Base-by-base conservation (phyloP, 2,113 vertebrate genomes). In the Dicrurus megarhynchus region DNA sequence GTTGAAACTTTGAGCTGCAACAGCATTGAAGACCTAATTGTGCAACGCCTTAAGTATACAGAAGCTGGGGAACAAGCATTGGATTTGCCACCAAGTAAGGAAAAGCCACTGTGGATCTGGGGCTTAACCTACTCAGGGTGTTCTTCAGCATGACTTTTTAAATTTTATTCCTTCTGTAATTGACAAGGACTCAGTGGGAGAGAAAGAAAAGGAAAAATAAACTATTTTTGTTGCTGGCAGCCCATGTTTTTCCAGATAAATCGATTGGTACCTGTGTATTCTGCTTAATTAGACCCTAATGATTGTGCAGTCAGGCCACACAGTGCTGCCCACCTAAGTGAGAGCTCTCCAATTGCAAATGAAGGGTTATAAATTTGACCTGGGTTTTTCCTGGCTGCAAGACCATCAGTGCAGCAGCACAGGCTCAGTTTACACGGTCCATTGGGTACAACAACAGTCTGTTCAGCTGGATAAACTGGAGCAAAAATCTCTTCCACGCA, bases 1-100 rank as follows among this genome's bases (percentile, higher is more conserved):
- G 89, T 67, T 91, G 73, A 82, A 80, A 91, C 87, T 64, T 69
- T 11, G 56, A 88, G 73, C 60, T 65, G 30, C 49, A 41, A 13
- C 37, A 23, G 37, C 0, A 0, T 3, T 59, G 56, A 61, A 84
- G 82, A 41, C 35, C 35, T 84, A 67, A n/a, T 2, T 71, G 74
- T 60, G 50, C 64, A 90, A 94, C 5, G 1, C 89, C 91, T 87
- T 94, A 49, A 53, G 85, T 39, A 84, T 35, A 78, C 55, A 80
- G 64, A 59, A 64, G 49, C 33, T 83, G 88, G 26, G 89, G 70
- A 77, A 24, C 37, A 80, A 79, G 16, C n/a, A 46, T 8, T 65
- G 44, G 32, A 65, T 76, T 92, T 85, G 8, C 42, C 39, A 89
- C 24, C 67, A 77, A 37, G 44, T 27, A 67, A 70, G 70, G 47